Evolutionary conservation across 2,888 invertebrate species (phyloP).

Genomic region (Tuberolachnus salignus): DNA sequence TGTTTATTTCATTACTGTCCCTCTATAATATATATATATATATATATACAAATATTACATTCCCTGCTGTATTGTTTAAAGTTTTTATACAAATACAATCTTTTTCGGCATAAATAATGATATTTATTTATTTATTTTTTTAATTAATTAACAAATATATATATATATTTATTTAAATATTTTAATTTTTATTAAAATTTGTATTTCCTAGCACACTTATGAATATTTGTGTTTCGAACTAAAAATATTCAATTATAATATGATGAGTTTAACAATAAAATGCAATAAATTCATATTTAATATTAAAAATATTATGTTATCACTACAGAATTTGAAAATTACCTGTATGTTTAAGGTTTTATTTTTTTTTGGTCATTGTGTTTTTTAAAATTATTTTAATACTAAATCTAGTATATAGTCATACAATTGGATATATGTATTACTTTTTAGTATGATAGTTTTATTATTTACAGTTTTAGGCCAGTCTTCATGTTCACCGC

Average conservation of each 20-base stretch:
- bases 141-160: too few relatives aligned
- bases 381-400: slow-evolving; percentile 35
- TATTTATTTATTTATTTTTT: too few relatives aligned
- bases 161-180: too few relatives aligned
- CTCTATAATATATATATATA: too few relatives aligned
- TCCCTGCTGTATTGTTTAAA: too few relatives aligned
- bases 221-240: not conserved
- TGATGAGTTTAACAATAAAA: not conserved
- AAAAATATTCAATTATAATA: not conserved
- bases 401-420: slow-evolving; percentile 40
- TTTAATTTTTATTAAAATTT: not conserved
- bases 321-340: not conserved
- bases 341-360: slow-evolving; percentile 9
- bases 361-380: slow-evolving; percentile 31
- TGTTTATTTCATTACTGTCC: too few relatives aligned
- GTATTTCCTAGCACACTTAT: not conserved
- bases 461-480: slow-evolving; percentile 75
- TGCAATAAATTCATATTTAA: not conserved
- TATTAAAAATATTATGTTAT: not conserved
- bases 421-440: slow-evolving; percentile 5
- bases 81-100: too few relatives aligned
- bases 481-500: slow-evolving; percentile 81
- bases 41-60: too few relatives aligned
- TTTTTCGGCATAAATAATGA: too few relatives aligned
- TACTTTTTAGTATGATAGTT: slow-evolving; percentile 29